These are phyloP conservation scores for Cosmorhoe ocellata DNA, from an alignment of 2,888 invertebrate genomes.

Conservation along the genomic window DNA sequence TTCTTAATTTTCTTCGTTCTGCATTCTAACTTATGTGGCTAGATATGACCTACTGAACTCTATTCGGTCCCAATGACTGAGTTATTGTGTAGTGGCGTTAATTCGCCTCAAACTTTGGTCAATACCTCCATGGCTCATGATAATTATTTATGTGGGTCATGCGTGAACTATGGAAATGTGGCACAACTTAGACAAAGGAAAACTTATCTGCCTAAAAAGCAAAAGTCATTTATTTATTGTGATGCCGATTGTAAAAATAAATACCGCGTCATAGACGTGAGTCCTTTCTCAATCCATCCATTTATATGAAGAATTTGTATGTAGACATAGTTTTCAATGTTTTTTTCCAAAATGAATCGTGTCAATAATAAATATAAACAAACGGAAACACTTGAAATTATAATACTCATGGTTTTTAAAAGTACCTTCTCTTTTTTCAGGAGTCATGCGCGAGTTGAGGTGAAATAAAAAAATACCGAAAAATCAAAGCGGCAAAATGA, in stretches of 20 bases:
- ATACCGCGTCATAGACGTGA: no score
- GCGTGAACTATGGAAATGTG: not conserved
- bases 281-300: no score
- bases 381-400: no score
- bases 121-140: slow-evolving; percentile 20
- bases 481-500: slow-evolving; percentile 56
- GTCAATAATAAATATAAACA: no score
- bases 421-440: slow-evolving; percentile 51
- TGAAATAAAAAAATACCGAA: slow-evolving; percentile 40
- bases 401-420: no score
- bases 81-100: slow-evolving; percentile 20
- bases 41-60: slow-evolving; percentile 22
- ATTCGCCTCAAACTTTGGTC: slow-evolving; percentile 18
- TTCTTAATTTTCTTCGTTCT: not conserved
- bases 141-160: slow-evolving; percentile 29
- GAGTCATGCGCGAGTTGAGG: slow-evolving; percentile 47
- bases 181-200: not conserved
- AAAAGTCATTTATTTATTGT: not conserved
- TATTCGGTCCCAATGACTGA: not conserved
- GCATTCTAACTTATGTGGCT: not conserved
- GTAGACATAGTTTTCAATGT: no score
- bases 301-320: no score
- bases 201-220: no score
- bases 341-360: no score
- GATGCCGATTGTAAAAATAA: no score